Evolutionary conservation across 2,113 vertebrate genomes (phyloP), one percentile per base, ranked within the genome.

Genomic region (Anser brachyrhynchus): DNA sequence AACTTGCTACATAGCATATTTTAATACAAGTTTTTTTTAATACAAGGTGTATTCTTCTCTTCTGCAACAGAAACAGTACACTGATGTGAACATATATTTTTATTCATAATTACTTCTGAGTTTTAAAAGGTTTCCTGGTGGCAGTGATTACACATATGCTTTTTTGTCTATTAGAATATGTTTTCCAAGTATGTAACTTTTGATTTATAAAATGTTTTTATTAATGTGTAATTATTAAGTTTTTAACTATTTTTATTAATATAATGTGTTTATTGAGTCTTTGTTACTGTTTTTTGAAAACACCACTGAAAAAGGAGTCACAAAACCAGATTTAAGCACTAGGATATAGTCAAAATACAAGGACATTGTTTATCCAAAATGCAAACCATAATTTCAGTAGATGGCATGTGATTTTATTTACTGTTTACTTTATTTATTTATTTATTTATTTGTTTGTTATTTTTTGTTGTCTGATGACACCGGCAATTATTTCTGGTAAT

Each of bases 121-220:
- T 65, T 79, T 85, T 67, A 8, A 66, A 37, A 57, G 7, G 6
- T 72, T 85, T 37, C 71, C 16, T 82, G 4, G 1, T 57, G 8
- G 4, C 8, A 66, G 14, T 49, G 6, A 23, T 81, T 78, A 31
- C 33, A 28, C 1, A 13, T 12, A 37, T 8, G 1, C 1, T 19
- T 65, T 70, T 80, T 16, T 49, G 6, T 31, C 7, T 2, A 15
- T 57, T 43, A 39, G 6, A 69, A 61, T 80, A n/a, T 17, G 1
- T 52, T 85, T 69, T 67, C 6, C 29, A 28, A 17, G 3, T 39
- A 80, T 16, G 16, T 14, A 37, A 5, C 35, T 80, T 57, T 31
- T 51, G 41, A 92, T 18, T 39, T 90, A 77, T n/a, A 57, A 93
- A 72, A 54, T 92, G 8, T 46, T 46, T 13, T 46, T 46, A 46